Percentiles rank a stretch among this genome's conserved stretches.
phyloP scores from a whole-genome alignment of 2,797 vertebrate genomes.

The Malacoctenus gilli region DNA sequence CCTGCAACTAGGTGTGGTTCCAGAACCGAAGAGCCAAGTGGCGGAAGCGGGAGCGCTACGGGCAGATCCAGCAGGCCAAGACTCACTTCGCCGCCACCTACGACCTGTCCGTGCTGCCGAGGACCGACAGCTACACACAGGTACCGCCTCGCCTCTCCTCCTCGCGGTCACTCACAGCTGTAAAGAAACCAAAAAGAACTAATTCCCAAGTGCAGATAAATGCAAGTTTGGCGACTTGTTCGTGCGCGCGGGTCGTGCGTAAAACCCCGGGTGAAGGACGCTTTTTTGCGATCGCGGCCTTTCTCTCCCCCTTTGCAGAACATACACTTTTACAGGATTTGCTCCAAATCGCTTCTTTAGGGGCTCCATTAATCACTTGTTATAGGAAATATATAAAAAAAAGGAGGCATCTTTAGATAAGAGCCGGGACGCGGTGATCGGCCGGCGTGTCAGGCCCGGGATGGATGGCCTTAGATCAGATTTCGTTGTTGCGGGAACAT shows the following conservation, averaged over 20 bases:
- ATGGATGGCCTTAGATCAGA: constrained; percentile 58
- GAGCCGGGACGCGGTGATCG: constrained; percentile 55
- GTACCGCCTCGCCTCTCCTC: no score
- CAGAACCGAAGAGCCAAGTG: constrained; percentile 99
- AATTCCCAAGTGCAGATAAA: no score
- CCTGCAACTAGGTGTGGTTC: constrained; percentile 91
- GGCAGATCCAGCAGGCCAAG: constrained; percentile 98
- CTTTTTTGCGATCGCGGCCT: no score
- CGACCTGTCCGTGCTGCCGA: constrained; percentile 93
- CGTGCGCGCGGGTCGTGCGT: background rate
- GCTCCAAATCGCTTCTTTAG: constrained; percentile 11
- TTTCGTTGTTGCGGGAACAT: constrained; percentile 53
- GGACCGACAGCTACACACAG: constrained; percentile 95
- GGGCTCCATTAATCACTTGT: constrained; percentile 36
- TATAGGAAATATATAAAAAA: constrained; percentile 40
- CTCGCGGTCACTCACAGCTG: no score
- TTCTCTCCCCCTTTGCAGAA: no score
- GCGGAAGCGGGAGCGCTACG: constrained; percentile 97
- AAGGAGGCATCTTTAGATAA: constrained; percentile 66
- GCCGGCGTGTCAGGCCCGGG: constrained; percentile 33
- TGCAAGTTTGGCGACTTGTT: no score
- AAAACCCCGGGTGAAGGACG: no score
- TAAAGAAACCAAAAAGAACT: no score
- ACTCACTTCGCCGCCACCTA: constrained; percentile 95
- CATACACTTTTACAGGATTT: no score